A percentile compares a stretch with the other conserved stretches of the same genome.
These are phyloP conservation scores for Hexactinellida sp. DNA, from an alignment of 37 sponge, comb jelly and placozoan species.

Conservation along the genomic window DNA sequence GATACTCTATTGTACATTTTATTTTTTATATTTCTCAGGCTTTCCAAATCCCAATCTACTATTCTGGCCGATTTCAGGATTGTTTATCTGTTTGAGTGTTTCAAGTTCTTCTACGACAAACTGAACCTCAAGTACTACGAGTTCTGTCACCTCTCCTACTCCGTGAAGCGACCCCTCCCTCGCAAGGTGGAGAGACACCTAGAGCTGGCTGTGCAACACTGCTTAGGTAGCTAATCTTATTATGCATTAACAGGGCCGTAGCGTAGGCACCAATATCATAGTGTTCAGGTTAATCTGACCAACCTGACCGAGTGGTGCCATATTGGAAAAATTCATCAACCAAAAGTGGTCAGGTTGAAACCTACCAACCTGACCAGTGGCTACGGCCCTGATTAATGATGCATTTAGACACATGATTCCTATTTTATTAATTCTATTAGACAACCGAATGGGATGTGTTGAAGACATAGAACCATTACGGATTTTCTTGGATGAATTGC, in stretches of 20 bases:
- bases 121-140: neutral
- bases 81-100: neutral
- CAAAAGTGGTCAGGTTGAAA: too few relatives aligned
- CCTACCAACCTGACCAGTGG: too few relatives aligned
- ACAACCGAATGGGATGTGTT: neutral
- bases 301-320: too few relatives aligned
- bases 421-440: neutral
- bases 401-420: too few relatives aligned
- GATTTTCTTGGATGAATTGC: constrained; percentile 4
- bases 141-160: neutral
- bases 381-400: too few relatives aligned
- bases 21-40: neutral
- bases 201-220: neutral
- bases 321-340: too few relatives aligned
- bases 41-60: neutral
- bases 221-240: neutral
- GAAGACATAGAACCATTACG: neutral
- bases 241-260: too few relatives aligned
- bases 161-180: neutral
- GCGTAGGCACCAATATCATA: too few relatives aligned
- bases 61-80: neutral
- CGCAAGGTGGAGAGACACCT: neutral
- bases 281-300: too few relatives aligned
- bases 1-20: neutral
- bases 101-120: constrained; percentile 10